Conservation (phyloP, 30 jellyfish, hydroid and myxozoan genomes). For the Hydractinia symbiolongicarpus region DNA sequence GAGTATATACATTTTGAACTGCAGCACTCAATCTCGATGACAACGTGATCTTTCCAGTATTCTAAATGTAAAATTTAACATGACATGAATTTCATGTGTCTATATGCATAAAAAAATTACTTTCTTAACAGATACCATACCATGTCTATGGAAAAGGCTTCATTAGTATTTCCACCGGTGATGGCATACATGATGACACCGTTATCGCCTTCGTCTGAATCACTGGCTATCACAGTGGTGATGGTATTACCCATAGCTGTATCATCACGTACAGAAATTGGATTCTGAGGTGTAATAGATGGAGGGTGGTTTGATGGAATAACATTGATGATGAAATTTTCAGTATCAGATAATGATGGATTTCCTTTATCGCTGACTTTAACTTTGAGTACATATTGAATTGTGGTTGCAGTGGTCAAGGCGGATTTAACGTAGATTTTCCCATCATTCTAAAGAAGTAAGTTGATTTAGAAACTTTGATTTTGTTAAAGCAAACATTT, state of each 20-base stretch:
- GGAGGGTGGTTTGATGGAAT: constrained; percentile 59
- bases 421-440: constrained; percentile 19
- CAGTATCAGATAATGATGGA: constrained; percentile 53
- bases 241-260: constrained; percentile 39
- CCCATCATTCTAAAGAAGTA: background rate
- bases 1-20: background rate
- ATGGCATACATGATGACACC: constrained; percentile 46
- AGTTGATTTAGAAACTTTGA: background rate
- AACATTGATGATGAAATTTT: constrained; percentile 36
- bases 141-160: constrained; percentile 23
- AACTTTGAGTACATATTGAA: constrained; percentile 35
- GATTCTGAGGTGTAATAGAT: constrained; percentile 22
- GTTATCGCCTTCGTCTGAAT: constrained; percentile 23
- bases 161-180: constrained; percentile 46
- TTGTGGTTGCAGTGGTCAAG: constrained; percentile 29
- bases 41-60: background rate
- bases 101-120: background rate
- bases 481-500: too few species aligned
- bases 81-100: background rate
- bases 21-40: background rate
- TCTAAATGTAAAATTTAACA: background rate
- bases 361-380: constrained; percentile 63
- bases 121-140: constrained; percentile 12
- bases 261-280: constrained; percentile 38
- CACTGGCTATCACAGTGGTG: constrained; percentile 62